Evolutionary conservation across 1,140 invertebrate genomes (phyloP), one percentile per base, ranked within the genome.

Genomic region (Papilio xuthus): DNA sequence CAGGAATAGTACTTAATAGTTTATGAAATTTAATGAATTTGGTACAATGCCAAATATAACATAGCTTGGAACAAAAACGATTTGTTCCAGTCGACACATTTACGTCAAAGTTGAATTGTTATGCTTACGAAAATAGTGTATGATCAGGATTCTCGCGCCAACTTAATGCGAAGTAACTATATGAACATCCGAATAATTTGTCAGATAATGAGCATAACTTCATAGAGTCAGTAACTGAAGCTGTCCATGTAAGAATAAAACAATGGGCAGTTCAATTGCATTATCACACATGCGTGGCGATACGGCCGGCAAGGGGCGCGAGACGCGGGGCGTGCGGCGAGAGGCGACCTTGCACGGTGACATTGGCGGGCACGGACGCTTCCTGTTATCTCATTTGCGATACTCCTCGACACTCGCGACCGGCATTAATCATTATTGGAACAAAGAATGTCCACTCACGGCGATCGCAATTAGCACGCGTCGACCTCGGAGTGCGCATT

Each of bases 401-500:
- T 89, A 87, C 83, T 88, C 88, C 84, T 86, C 87, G 87, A 82
- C 89, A 86, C 89, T 92, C 87, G 89, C 88, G 85, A 84, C 84
- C 85, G 86, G 89, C 90, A 91, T 92, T 92, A 90, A 91, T 92
- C 92, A 91, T 87, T 91, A 90, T 89, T 90, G 90, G 88, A 93
- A 92, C 91, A 93, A 93, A 93, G 92, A 93, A 88, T 92, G 90
- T 92, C 92, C 92, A 92, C 91, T 92, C 92, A 90, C 90, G 89
- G 89, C 90, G 92, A 90, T 93, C 89, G 89, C 90, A 93, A 92
- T 93, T 92, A 93, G 87, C 90, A 89, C 92, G 90, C 90, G 86
- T 87, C 82, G 91, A 67, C 91, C 92, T 93, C 92, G 89, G 82
- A 80, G 84, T 78, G 82, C 83, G 88, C 86, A 89, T 92, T 92